A percentile compares a stretch with the other conserved stretches of the same genome.
phyloP scores from a whole-genome alignment of 1,140 invertebrate species.

The Drosophila bifasciata region DNA sequence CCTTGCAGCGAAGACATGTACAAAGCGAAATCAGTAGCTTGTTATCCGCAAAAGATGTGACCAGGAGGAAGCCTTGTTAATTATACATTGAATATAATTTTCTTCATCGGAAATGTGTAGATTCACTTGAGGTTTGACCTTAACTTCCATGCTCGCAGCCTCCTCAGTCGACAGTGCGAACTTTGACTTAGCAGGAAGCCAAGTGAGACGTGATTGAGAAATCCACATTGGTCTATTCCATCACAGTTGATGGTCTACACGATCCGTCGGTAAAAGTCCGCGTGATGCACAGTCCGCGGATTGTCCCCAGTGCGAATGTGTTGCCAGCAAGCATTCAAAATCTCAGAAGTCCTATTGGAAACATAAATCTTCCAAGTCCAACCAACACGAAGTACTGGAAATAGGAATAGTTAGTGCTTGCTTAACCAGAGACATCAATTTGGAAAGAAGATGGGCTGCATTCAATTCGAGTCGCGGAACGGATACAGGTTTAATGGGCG shows the following conservation, averaged over 20 bases:
- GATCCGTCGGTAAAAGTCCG: slow-evolving; percentile 25
- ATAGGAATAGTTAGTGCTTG: slow-evolving; percentile 63
- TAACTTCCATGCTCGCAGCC: background rate
- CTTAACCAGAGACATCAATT: slow-evolving; percentile 1
- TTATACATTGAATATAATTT: too few relatives aligned
- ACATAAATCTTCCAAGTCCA: slow-evolving; percentile 1
- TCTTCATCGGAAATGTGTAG: slow-evolving; percentile 3
- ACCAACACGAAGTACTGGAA: slow-evolving; percentile 1
- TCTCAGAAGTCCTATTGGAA: background rate
- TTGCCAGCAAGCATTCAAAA: slow-evolving; percentile 45
- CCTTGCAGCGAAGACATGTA: too few relatives aligned
- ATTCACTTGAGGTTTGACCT: background rate
- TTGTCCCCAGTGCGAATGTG: slow-evolving; percentile 70
- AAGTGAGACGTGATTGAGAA: background rate
- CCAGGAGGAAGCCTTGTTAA: too few relatives aligned
- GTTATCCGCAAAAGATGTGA: background rate
- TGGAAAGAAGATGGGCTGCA: slow-evolving; percentile 11
- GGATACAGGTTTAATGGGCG: background rate
- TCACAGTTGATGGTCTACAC: slow-evolving; percentile 26
- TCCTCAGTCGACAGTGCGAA: background rate
- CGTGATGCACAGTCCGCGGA: slow-evolving; percentile 51
- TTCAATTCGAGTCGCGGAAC: slow-evolving; percentile 9
- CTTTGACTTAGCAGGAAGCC: background rate
- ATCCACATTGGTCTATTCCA: slow-evolving; percentile 30
- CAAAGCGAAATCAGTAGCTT: background rate